Percentiles rank a stretch among this genome's conserved stretches.
Evolutionary conservation across 2,113 vertebrate species (phyloP).

Genomic region (Perca schrenkii): DNA sequence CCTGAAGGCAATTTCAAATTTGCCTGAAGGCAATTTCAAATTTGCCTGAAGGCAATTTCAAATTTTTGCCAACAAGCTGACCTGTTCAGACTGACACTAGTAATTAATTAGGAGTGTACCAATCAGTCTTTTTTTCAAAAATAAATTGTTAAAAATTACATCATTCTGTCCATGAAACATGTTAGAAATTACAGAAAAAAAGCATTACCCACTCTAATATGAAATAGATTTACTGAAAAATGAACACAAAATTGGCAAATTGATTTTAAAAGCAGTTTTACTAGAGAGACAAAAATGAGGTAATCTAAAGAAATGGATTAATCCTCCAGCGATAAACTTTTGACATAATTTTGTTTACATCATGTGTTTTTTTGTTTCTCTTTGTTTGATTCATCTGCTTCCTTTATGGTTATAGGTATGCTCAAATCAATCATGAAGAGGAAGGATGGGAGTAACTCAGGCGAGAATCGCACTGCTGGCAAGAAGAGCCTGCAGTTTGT

Average conservation of each 20-base stretch:
- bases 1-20: background rate
- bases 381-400: slow-evolving; percentile 26
- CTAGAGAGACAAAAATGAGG: background rate
- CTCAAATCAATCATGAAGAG: slow-evolving; percentile 98
- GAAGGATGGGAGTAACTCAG: slow-evolving; percentile 83
- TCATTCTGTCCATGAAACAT: background rate
- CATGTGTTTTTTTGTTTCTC: background rate
- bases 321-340: background rate
- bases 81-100: background rate
- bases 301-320: background rate
- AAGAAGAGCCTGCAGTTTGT: slow-evolving; percentile 97
- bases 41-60: background rate
- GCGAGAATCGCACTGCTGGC: slow-evolving; percentile 80
- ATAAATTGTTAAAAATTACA: background rate
- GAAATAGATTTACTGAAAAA: background rate
- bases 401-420: slow-evolving; percentile 79
- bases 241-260: background rate
- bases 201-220: background rate
- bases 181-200: background rate
- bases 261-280: background rate
- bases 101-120: background rate
- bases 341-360: background rate
- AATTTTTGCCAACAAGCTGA: background rate
- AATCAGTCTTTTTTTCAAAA: background rate
- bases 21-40: background rate